Evolutionary conservation across 2,797 vertebrate genomes (phyloP).

Genomic region (Argya squamiceps): DNA sequence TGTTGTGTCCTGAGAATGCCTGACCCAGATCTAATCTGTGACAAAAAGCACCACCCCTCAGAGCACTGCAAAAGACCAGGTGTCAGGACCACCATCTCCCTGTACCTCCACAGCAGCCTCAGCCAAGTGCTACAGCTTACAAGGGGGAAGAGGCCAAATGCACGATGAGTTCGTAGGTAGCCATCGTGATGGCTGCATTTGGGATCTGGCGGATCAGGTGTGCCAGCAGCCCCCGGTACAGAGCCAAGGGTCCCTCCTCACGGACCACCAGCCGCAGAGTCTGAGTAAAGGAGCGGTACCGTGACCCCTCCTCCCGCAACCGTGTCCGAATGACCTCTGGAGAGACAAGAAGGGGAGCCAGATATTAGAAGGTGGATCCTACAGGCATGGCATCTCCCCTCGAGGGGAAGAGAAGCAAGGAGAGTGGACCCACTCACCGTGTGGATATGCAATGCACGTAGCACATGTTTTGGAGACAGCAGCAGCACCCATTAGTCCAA

Average conservation of each 20-base stretch:
- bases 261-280: slow-evolving; percentile 57
- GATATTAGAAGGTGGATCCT: background rate
- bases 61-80: background rate
- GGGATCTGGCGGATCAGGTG: slow-evolving; percentile 72
- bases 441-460: slow-evolving; percentile 64
- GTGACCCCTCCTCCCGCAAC: slow-evolving; percentile 66
- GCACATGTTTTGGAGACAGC: slow-evolving; percentile 68
- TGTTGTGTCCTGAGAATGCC: background rate
- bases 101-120: background rate
- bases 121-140: background rate
- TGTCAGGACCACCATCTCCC: background rate
- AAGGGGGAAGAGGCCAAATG: slow-evolving; percentile 32
- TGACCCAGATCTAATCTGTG: background rate
- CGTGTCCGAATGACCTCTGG: slow-evolving; percentile 69
- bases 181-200: slow-evolving; percentile 68
- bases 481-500: slow-evolving; percentile 63
- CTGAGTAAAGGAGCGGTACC: slow-evolving; percentile 62
- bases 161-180: slow-evolving; percentile 61
- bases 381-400: background rate
- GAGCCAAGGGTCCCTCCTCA: slow-evolving; percentile 60
- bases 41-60: background rate
- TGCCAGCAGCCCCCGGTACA: slow-evolving; percentile 64
- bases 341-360: background rate
- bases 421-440: slow-evolving; percentile 30
- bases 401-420: background rate